A percentile compares a stretch with the other conserved stretches of the same genome.
Evolutionary conservation across 2,888 invertebrate genomes (phyloP).

Genomic region (Caenorhabditis sp.): DNA sequence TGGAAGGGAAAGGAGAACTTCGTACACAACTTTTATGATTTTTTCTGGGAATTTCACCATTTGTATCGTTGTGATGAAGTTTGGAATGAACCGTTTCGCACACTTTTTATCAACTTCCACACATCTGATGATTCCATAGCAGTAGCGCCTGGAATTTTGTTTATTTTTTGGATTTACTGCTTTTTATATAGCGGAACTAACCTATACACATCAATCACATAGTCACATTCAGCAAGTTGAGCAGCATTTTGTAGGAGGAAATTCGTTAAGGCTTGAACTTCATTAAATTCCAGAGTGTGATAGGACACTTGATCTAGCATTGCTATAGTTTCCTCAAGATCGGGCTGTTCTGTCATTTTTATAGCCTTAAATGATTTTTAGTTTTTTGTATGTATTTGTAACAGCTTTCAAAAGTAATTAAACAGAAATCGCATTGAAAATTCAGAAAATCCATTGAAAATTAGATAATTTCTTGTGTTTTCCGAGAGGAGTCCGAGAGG

Average conservation of each 20-base stretch:
- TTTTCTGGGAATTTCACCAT: slow-evolving; percentile 1
- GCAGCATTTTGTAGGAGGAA: not conserved
- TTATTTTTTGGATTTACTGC: not conserved
- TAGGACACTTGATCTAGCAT: not conserved
- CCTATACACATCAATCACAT: slow-evolving; percentile 14
- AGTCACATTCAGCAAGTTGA: slow-evolving; percentile 6
- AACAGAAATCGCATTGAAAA: not conserved
- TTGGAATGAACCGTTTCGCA: slow-evolving; percentile 29
- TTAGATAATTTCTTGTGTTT: not conserved
- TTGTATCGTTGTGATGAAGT: slow-evolving; percentile 9
- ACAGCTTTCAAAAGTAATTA: too few species aligned
- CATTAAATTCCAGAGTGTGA: not conserved
- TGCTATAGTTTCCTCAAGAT: not conserved
- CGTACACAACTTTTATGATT: not conserved
- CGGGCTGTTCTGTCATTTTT: not conserved
- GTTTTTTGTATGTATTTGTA: not conserved
- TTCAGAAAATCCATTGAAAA: not conserved
- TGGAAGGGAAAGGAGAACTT: slow-evolving; percentile 32
- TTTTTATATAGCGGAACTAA: not conserved
- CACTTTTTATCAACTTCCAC: slow-evolving; percentile 47
- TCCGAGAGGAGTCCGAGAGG: slow-evolving; percentile 31
- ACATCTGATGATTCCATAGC: slow-evolving; percentile 16
- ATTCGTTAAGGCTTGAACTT: not conserved
- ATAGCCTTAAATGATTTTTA: not conserved
- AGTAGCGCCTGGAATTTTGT: slow-evolving; percentile 20